Conservation (phyloP, 2,888 invertebrate genomes). For the Sinodicranocentrus sp. region DNA sequence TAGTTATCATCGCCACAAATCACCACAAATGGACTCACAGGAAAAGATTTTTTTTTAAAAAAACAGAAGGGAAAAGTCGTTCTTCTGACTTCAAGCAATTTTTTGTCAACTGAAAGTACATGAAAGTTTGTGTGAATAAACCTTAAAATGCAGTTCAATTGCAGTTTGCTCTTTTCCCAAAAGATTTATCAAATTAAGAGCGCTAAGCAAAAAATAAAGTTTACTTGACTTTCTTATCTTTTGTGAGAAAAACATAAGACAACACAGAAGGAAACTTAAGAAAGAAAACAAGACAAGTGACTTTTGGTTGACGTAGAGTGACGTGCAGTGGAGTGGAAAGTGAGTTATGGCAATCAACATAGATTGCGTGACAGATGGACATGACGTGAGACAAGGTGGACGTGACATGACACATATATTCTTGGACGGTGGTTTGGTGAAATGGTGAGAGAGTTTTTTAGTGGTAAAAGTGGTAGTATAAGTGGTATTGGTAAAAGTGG, state of each 20-base stretch:
- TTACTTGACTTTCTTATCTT: not conserved
- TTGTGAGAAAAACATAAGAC: slow-evolving; percentile 22
- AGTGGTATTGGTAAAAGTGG: slow-evolving; percentile 51
- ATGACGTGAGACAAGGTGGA: slow-evolving; percentile 44
- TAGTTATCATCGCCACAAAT: slow-evolving; percentile 43
- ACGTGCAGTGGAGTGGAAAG: slow-evolving; percentile 45
- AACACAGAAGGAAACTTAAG: slow-evolving; percentile 19
- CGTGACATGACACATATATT: slow-evolving; percentile 34
- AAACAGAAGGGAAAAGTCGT: not conserved
- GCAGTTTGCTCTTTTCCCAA: no score
- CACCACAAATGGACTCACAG: slow-evolving; percentile 27
- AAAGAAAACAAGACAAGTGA: slow-evolving; percentile 34
- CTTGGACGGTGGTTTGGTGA: slow-evolving; percentile 43
- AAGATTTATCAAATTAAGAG: no score
- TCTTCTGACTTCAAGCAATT: slow-evolving; percentile 40
- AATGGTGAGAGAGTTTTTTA: slow-evolving; percentile 45
- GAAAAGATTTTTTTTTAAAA: not conserved
- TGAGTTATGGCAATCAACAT: slow-evolving; percentile 51
- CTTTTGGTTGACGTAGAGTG: slow-evolving; percentile 48
- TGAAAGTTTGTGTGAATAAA: no score
- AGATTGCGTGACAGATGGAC: slow-evolving; percentile 53
- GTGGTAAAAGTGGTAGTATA: slow-evolving; percentile 37
- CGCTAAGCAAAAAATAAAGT: no score
- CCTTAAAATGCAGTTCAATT: no score
- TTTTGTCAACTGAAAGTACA: not conserved